A percentile compares a stretch with the other conserved stretches of the same genome.
Conservation (phyloP, 2,797 vertebrate species). For the Cossypha niveicapilla region DNA sequence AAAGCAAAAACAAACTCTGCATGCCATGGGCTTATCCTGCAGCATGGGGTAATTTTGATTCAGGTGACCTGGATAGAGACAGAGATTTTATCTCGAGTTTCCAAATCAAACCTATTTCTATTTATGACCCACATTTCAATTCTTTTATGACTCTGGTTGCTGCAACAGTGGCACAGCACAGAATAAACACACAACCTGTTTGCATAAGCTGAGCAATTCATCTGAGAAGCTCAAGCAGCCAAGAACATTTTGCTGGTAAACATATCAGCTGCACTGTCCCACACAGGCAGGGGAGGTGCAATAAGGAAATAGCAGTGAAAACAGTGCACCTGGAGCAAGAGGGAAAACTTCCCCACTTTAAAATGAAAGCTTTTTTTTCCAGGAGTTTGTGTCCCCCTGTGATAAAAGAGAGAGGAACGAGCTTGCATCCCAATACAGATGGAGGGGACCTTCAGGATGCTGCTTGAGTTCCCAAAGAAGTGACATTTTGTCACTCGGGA, state of each 20-base stretch:
- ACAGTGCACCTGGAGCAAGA: not conserved
- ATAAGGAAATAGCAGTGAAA: not conserved
- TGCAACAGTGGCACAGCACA: constrained; percentile 35
- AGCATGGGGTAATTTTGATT: not conserved
- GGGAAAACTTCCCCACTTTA: not conserved
- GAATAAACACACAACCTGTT: constrained; percentile 52
- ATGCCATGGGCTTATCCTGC: not conserved
- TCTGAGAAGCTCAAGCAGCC: constrained; percentile 17
- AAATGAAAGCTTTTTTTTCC: not conserved
- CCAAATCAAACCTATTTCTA: constrained; percentile 38
- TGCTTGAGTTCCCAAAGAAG: not conserved
- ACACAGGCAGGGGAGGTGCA: not conserved
- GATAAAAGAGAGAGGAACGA: not conserved
- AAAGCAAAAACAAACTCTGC: not conserved
- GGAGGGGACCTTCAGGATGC: rapidly evolving
- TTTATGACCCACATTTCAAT: constrained; percentile 32
- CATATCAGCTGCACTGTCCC: constrained; percentile 3
- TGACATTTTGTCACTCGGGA: not conserved
- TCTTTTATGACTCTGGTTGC: constrained; percentile 30
- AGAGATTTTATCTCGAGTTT: constrained; percentile 11
- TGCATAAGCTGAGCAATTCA: constrained; percentile 52
- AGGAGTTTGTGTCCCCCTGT: rapidly evolving
- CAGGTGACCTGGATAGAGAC: not conserved
- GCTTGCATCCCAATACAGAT: rapidly evolving
- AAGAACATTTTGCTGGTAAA: constrained; percentile 9